These are phyloP conservation scores for Nothobranchius furzeri DNA, from an alignment of 2,113 vertebrate genomes.

Conservation along the genomic window DNA sequence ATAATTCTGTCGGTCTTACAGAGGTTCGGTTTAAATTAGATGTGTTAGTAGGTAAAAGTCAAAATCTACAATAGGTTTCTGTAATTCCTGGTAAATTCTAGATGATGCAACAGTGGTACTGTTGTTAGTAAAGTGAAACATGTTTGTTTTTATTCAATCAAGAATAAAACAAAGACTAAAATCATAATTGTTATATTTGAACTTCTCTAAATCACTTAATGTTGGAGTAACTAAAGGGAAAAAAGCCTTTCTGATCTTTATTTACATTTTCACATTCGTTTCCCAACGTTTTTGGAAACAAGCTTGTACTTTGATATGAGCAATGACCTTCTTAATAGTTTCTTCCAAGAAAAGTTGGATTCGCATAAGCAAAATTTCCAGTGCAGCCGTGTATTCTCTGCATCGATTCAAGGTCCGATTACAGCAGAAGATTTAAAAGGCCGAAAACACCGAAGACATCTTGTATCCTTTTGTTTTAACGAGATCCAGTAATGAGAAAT, in stretches of 20 bases:
- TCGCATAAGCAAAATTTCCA: slow-evolving; percentile 12
- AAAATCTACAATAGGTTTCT: too few relatives aligned
- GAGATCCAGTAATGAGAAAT: slow-evolving; percentile 55
- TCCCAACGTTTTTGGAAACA: background rate
- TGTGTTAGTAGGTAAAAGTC: too few relatives aligned
- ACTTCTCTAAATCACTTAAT: background rate
- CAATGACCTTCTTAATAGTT: background rate
- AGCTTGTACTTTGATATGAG: background rate
- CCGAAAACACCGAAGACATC: slow-evolving; percentile 44
- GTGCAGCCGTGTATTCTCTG: slow-evolving; percentile 16
- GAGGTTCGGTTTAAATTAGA: too few relatives aligned
- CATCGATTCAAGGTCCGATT: slow-evolving; percentile 39
- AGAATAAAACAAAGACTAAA: background rate
- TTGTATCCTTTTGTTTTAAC: slow-evolving; percentile 44
- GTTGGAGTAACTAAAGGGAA: background rate
- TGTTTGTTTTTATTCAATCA: background rate
- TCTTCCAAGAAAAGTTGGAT: background rate
- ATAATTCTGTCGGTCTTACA: too few relatives aligned
- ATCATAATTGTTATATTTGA: background rate
- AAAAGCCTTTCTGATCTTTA: background rate
- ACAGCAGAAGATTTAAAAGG: slow-evolving; percentile 42
- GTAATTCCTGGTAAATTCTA: too few relatives aligned
- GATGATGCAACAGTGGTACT: too few relatives aligned
- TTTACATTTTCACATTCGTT: background rate
- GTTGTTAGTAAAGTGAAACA: too few relatives aligned